Conservation (phyloP, 92 coral and sea anemone genomes). For the Heteractis magnifica region DNA sequence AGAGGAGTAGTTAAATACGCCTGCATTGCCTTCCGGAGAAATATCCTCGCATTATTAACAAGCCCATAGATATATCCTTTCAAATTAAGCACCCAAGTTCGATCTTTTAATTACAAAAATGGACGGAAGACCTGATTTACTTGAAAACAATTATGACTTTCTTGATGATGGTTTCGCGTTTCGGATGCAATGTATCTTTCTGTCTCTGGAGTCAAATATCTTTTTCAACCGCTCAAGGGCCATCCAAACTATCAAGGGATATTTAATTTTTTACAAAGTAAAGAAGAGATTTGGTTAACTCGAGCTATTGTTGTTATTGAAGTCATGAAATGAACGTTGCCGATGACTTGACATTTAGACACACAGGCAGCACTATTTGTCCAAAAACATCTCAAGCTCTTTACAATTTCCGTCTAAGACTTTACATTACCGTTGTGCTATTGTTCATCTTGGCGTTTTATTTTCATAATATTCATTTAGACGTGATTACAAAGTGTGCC, state of each 20-base stretch:
- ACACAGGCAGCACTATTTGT: constrained; percentile 23
- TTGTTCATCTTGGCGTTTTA: constrained; percentile 23
- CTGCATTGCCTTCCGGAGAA: constrained; percentile 80
- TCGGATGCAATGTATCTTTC: constrained; percentile 46
- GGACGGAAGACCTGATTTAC: constrained; percentile 50
- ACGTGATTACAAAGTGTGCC: background rate
- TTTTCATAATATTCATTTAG: constrained; percentile 18
- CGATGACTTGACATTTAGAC: constrained; percentile 8
- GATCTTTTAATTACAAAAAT: constrained; percentile 64
- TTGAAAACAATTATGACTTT: constrained; percentile 26
- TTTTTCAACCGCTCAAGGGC: constrained; percentile 43
- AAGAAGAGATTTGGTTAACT: constrained; percentile 48
- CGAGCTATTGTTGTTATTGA: constrained; percentile 39
- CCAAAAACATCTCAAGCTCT: constrained; percentile 20
- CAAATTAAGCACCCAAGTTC: constrained; percentile 48
- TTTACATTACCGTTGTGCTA: constrained; percentile 10
- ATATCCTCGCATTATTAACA: constrained; percentile 56
- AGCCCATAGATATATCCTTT: constrained; percentile 31
- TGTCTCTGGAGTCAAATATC: constrained; percentile 16
- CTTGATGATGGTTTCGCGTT: constrained; percentile 42
- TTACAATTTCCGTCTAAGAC: constrained; percentile 33
- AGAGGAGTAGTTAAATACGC: constrained; percentile 80
- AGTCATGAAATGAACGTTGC: background rate
- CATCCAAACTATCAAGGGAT: constrained; percentile 72
- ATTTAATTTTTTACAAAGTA: constrained; percentile 68